A percentile compares a stretch with the other conserved stretches of the same genome.
Evolutionary conservation across 2,113 vertebrate species (phyloP).

Genomic region (Neodontobutis hainanensis): DNA sequence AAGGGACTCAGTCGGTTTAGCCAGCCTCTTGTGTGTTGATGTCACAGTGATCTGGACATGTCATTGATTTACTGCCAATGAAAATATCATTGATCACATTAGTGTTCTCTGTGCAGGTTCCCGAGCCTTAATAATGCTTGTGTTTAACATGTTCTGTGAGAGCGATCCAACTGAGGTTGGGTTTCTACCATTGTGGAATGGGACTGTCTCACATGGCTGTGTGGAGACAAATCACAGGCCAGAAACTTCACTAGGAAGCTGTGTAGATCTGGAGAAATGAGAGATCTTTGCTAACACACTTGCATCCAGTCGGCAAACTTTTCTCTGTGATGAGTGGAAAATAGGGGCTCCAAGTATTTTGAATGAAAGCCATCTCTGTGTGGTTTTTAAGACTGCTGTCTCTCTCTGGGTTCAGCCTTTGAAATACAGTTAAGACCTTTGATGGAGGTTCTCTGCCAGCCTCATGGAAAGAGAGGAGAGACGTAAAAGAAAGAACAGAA

Average conservation of each 20-base stretch:
- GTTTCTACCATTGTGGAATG: slow-evolving; percentile 59
- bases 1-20: slow-evolving; percentile 72
- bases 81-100: slow-evolving; percentile 88
- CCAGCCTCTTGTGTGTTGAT: slow-evolving; percentile 80
- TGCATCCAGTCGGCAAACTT: slow-evolving; percentile 75
- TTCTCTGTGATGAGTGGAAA: slow-evolving; percentile 80
- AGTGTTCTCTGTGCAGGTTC: slow-evolving; percentile 85
- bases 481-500: slow-evolving; percentile 62
- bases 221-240: slow-evolving; percentile 62
- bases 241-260: slow-evolving; percentile 63
- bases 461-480: slow-evolving; percentile 77
- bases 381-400: slow-evolving; percentile 79
- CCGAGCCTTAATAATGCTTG: slow-evolving; percentile 85
- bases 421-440: slow-evolving; percentile 83
- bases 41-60: slow-evolving; percentile 82
- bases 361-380: slow-evolving; percentile 79
- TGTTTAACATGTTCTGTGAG: slow-evolving; percentile 81
- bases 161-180: slow-evolving; percentile 54
- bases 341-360: slow-evolving; percentile 78
- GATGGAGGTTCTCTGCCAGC: slow-evolving; percentile 78
- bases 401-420: slow-evolving; percentile 77
- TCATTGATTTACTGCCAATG: slow-evolving; percentile 85
- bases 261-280: slow-evolving; percentile 64
- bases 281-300: slow-evolving; percentile 74
- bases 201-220: slow-evolving; percentile 61